A percentile compares a stretch with the other conserved stretches of the same genome.
Conservation (phyloP, 2,113 vertebrate genomes). For the Callospermophilus lateralis region DNA sequence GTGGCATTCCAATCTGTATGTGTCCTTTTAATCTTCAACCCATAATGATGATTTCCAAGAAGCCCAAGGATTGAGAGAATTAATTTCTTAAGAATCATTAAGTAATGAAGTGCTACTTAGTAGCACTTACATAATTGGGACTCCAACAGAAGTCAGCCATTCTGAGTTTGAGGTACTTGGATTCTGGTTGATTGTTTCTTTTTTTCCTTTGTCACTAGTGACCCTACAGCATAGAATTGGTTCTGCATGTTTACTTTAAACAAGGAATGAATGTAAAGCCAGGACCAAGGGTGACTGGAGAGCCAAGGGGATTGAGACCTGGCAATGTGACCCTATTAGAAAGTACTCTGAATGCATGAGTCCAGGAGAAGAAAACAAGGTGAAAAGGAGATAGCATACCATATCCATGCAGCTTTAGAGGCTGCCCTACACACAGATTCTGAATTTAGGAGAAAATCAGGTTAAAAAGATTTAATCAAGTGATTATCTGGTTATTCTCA, state of each 20-base stretch:
- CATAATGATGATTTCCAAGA: slow-evolving; percentile 24
- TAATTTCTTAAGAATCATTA: slow-evolving; percentile 41
- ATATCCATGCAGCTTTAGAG: neutral
- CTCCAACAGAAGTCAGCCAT: neutral
- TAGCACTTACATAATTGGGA: slow-evolving; percentile 40
- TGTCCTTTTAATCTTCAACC: neutral
- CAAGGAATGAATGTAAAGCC: neutral
- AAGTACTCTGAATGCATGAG: neutral
- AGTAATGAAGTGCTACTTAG: neutral
- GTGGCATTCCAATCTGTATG: neutral
- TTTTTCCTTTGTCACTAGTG: slow-evolving; percentile 13
- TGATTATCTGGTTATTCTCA: neutral
- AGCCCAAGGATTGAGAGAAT: slow-evolving; percentile 51
- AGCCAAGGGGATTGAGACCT: neutral
- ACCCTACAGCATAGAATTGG: neutral
- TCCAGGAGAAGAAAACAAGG: neutral
- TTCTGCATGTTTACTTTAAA: neutral
- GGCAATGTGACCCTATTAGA: neutral
- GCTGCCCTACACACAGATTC: neutral
- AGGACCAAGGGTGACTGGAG: neutral
- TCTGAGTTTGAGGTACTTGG: neutral
- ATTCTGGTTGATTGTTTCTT: neutral
- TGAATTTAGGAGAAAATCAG: neutral
- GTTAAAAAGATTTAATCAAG: neutral
- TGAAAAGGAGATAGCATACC: neutral